A percentile compares a stretch with the other conserved stretches of the same genome.
Conservation (phyloP, 2,113 vertebrate genomes). For the Pandion haliaetus region DNA sequence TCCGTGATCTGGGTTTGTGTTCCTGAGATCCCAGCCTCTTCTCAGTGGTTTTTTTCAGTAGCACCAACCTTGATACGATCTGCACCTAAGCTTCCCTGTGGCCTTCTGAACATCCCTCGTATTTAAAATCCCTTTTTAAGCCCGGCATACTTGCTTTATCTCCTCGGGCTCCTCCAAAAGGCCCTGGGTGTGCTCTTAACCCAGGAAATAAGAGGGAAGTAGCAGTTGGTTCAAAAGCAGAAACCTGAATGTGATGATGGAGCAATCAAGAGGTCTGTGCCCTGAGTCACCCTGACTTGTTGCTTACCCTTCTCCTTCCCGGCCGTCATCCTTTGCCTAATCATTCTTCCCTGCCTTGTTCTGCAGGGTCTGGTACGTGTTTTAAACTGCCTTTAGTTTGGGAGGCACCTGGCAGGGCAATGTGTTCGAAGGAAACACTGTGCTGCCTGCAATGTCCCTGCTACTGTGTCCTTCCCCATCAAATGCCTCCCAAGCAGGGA, state of each 20-base stretch:
- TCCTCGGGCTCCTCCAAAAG: neutral
- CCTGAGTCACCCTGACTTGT: neutral
- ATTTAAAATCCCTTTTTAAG: neutral
- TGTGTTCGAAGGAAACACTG: neutral
- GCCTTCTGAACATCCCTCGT: neutral
- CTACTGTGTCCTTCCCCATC: neutral
- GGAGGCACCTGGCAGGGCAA: neutral
- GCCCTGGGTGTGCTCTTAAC: neutral
- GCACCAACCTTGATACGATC: neutral
- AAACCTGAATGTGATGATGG: neutral
- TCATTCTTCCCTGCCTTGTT: neutral
- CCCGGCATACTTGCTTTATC: neutral
- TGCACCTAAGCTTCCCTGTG: neutral
- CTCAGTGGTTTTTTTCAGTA: neutral
- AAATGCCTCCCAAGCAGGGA: accelerated
- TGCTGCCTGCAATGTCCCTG: neutral
- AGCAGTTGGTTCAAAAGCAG: neutral
- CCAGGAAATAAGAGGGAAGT: neutral
- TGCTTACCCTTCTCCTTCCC: neutral
- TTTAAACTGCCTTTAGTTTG: neutral
- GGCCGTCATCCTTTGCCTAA: neutral
- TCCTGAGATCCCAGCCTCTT: neutral
- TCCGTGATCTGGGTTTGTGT: accelerated
- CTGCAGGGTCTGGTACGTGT: accelerated
- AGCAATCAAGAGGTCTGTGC: neutral